phyloP scores from a whole-genome alignment of 2,113 vertebrate genomes.

The Cololabis saira region DNA sequence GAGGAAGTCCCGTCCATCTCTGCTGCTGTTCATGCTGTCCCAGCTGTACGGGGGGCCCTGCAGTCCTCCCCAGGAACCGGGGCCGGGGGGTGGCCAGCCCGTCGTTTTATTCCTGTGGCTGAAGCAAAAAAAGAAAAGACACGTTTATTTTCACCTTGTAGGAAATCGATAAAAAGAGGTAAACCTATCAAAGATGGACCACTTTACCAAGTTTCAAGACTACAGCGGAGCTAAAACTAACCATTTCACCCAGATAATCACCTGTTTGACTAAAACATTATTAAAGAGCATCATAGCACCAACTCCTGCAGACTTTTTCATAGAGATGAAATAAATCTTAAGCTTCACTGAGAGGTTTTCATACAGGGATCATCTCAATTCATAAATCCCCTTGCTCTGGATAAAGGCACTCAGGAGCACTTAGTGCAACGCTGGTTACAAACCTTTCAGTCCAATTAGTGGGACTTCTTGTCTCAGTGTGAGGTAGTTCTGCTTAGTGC shows the following conservation, averaged over 20 bases:
- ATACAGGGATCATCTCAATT: not conserved
- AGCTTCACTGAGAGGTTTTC: not conserved
- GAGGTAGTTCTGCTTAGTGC: slow-evolving; percentile 41
- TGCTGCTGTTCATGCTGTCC: slow-evolving; percentile 92
- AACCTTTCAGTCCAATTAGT: slow-evolving; percentile 45
- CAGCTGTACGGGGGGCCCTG: slow-evolving; percentile 93
- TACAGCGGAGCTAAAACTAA: no score
- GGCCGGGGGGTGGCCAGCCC: slow-evolving; percentile 90
- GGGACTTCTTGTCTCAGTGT: slow-evolving; percentile 21
- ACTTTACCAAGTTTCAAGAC: not conserved
- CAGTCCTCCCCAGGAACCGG: slow-evolving; percentile 90
- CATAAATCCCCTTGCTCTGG: not conserved
- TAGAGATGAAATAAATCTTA: not conserved
- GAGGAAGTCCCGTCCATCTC: slow-evolving; percentile 87
- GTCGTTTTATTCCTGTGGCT: slow-evolving; percentile 95
- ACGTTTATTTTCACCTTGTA: no score
- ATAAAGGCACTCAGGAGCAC: slow-evolving; percentile 6
- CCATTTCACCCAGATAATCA: not conserved
- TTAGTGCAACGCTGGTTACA: slow-evolving; percentile 12
- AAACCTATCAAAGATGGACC: not conserved
- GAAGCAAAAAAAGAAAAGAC: slow-evolving; percentile 20
- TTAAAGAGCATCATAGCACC: not conserved
- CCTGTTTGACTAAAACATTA: not conserved
- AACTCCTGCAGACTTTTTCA: not conserved
- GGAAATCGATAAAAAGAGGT: no score